Conservation (phyloP, 2,113 vertebrate genomes). For the Amblyornis subalaris region DNA sequence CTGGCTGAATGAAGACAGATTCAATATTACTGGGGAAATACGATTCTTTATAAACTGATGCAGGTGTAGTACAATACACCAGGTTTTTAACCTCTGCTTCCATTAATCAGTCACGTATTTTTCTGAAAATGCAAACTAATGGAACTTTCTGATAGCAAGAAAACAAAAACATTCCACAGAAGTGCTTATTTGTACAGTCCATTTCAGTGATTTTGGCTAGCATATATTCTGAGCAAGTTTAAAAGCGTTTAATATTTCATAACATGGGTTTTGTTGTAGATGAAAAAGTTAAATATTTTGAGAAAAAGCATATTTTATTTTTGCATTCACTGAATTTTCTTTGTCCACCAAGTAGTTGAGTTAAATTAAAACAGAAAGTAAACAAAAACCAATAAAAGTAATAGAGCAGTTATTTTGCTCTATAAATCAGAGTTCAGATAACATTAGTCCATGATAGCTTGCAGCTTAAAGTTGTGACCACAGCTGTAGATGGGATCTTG, state of each 20-base stretch:
- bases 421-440: neutral
- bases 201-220: neutral
- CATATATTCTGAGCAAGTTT: neutral
- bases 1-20: neutral
- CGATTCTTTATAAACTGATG: neutral
- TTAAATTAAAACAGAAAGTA: neutral
- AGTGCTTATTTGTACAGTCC: neutral
- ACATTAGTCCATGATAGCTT: neutral
- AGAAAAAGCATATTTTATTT: neutral
- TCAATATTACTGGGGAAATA: neutral
- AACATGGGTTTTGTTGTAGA: neutral
- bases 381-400: neutral
- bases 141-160: neutral
- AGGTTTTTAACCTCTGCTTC: neutral
- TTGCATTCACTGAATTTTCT: neutral
- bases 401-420: neutral
- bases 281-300: neutral
- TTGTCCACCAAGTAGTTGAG: rapidly evolving
- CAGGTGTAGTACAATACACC: neutral
- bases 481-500: neutral
- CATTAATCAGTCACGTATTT: neutral
- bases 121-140: neutral
- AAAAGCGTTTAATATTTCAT: neutral
- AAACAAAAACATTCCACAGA: neutral
- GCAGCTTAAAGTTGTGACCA: neutral